Evolutionary conservation across 2,797 vertebrate species (phyloP).

Genomic region (Psittacula echo): DNA sequence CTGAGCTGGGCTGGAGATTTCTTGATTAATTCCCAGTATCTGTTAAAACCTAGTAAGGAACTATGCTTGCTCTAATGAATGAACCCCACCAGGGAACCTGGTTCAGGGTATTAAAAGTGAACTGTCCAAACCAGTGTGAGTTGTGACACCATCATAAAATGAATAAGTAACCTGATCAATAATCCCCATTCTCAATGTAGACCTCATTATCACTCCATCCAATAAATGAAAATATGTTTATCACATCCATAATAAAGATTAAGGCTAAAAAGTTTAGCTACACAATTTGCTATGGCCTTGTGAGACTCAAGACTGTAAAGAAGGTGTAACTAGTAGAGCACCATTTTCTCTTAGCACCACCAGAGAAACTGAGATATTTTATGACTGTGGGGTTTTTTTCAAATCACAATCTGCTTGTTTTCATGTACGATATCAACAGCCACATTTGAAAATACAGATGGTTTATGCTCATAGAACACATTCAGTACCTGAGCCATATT

Average conservation of each 20-base stretch:
- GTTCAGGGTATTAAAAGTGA: neutral
- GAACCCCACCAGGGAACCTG: neutral
- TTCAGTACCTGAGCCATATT: neutral
- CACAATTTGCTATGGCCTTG: neutral
- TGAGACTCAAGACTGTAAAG: neutral
- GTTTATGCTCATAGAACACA: neutral
- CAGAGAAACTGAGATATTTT: neutral
- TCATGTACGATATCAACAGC: neutral
- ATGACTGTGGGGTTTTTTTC: neutral
- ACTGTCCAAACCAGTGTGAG: neutral
- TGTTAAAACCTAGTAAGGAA: neutral
- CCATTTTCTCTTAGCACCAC: accelerated
- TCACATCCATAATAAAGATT: neutral
- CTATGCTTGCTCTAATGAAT: neutral
- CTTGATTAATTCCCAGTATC: neutral
- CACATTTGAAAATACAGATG: neutral
- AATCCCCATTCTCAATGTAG: neutral
- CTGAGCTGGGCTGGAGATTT: neutral
- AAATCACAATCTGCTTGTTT: neutral
- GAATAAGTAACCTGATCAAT: neutral
- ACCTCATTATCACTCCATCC: neutral
- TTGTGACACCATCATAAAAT: neutral
- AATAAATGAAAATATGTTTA: neutral
- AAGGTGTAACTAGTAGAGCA: neutral
- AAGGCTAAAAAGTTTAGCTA: neutral